Conservation (phyloP, 1,140 invertebrate species). For the Ips typographus region DNA sequence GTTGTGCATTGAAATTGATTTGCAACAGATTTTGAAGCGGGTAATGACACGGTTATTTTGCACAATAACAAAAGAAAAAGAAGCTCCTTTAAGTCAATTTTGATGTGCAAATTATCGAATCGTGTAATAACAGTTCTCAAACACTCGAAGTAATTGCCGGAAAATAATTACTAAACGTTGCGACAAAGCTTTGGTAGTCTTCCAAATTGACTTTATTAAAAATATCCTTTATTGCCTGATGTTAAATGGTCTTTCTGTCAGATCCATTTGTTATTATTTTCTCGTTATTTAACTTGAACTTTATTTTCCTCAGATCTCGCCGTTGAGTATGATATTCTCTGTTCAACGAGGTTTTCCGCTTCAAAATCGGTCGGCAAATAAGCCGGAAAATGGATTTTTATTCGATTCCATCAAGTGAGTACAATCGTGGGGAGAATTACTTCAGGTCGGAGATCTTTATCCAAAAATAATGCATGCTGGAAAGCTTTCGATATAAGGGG, state of each 20-base stretch:
- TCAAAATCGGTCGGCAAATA: not conserved
- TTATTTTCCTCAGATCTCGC: slow-evolving; percentile 1
- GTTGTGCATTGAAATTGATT: no score
- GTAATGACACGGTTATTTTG: no score
- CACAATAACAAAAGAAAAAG: no score
- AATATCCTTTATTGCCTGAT: not conserved
- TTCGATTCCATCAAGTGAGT: not conserved
- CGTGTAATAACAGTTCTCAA: not conserved
- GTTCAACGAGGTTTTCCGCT: not conserved
- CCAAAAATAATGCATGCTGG: no score
- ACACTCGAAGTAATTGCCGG: slow-evolving; percentile 2
- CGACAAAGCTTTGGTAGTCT: not conserved
- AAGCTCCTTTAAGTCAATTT: no score
- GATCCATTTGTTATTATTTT: not conserved
- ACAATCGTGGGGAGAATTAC: not conserved
- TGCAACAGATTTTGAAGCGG: no score
- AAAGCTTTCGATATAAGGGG: no score
- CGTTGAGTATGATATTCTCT: slow-evolving; percentile 3
- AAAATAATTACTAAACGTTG: not conserved
- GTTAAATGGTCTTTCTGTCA: not conserved
- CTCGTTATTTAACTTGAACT: not conserved
- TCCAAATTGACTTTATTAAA: not conserved
- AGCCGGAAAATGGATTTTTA: slow-evolving; percentile 2
- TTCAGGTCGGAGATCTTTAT: not conserved
- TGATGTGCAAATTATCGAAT: slow-evolving; percentile 1